A percentile compares a stretch with the other conserved stretches of the same genome.
These are phyloP conservation scores for Didymodactylos carnosus DNA, from an alignment of 2,888 invertebrate species.

Conservation along the genomic window DNA sequence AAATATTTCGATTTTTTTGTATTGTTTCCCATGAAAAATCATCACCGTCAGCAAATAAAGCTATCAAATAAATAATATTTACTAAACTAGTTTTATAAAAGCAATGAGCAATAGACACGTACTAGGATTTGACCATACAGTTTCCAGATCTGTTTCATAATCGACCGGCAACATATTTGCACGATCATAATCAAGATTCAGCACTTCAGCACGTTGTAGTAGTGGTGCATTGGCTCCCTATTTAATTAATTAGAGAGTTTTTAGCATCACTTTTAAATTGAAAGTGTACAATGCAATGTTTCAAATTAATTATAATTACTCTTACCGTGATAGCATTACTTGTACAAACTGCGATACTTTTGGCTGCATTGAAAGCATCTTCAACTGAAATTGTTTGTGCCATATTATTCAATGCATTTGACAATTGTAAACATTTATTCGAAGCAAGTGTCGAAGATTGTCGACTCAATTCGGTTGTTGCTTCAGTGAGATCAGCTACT, in stretches of 20 bases:
- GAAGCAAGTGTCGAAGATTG: not conserved
- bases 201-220: not conserved
- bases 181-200: constrained; percentile 1
- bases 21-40: not conserved
- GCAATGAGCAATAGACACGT: not conserved
- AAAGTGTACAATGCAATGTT: no score
- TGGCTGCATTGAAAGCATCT: not conserved
- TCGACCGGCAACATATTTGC: not conserved
- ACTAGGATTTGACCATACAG: constrained; percentile 7
- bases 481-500: not conserved
- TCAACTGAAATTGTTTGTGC: not conserved
- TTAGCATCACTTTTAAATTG: no score
- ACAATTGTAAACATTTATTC: not conserved
- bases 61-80: no score
- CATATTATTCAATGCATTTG: not conserved
- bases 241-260: no score
- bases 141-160: constrained; percentile 11
- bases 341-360: not conserved
- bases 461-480: not conserved
- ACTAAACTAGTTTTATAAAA: no score
- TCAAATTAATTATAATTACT: no score
- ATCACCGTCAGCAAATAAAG: not conserved
- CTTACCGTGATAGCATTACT: not conserved
- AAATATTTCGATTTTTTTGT: not conserved
- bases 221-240: not conserved